These are phyloP conservation scores for Sinelater perroti DNA, from an alignment of 2,888 invertebrate species.

Conservation along the genomic window DNA sequence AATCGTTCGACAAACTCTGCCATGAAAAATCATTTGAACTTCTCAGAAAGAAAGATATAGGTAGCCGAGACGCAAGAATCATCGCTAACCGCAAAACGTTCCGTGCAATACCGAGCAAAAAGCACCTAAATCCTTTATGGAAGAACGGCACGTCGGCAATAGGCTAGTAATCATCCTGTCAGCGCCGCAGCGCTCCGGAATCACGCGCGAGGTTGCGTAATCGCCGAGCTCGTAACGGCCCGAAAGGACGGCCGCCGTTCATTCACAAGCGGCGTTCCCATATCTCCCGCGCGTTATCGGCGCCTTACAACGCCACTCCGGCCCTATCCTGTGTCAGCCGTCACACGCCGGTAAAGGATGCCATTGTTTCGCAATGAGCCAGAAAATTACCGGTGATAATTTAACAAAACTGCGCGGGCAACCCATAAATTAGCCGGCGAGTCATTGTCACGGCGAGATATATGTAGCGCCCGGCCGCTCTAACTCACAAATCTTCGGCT, in stretches of 20 bases:
- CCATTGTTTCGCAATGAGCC: slow-evolving; percentile 45
- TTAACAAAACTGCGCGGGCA: slow-evolving; percentile 43
- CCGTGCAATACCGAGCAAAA: too few species aligned
- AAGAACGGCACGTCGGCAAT: neutral
- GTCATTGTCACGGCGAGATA: slow-evolving; percentile 29
- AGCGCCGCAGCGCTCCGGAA: neutral
- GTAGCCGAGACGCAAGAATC: too few species aligned
- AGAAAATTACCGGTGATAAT: slow-evolving; percentile 45
- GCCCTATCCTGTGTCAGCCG: slow-evolving; percentile 42
- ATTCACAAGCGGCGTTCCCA: slow-evolving; percentile 23
- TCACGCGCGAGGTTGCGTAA: slow-evolving; percentile 2
- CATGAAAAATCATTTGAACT: too few species aligned
- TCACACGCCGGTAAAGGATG: slow-evolving; percentile 43
- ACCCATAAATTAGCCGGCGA: slow-evolving; percentile 41
- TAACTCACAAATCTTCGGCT: slow-evolving; percentile 38
- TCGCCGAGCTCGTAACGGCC: slow-evolving; percentile 6
- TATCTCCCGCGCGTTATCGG: slow-evolving; percentile 35
- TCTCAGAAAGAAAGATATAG: too few species aligned
- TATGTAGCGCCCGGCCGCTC: slow-evolving; percentile 29
- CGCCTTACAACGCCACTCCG: slow-evolving; percentile 26
- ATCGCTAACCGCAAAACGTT: too few species aligned
- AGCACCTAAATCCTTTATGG: too few species aligned
- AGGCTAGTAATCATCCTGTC: slow-evolving; percentile 3
- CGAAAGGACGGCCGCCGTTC: neutral
- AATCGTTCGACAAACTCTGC: too few species aligned